These are phyloP conservation scores for Actinopyga echinites DNA, from an alignment of 53 echinoderm and acorn worm species.

Conservation along the genomic window DNA sequence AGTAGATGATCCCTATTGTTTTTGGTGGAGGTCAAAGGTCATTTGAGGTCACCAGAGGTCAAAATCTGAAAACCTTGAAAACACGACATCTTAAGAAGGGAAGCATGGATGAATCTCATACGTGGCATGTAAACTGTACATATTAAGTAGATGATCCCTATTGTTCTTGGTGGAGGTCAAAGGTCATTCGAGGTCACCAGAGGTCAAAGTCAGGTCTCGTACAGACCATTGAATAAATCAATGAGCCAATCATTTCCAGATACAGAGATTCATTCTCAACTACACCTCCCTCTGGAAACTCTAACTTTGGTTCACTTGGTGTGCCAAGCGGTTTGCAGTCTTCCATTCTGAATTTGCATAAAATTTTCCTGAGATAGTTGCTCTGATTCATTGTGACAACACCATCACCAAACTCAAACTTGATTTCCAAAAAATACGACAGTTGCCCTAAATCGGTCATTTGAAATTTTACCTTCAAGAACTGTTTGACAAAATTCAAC, in stretches of 20 bases:
- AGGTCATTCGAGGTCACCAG: no score
- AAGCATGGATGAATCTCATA: no score
- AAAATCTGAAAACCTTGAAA: no score
- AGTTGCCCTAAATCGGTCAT: constrained; percentile 7
- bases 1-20: no score
- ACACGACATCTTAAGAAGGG: no score
- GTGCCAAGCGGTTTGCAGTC: background rate
- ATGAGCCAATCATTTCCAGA: constrained; percentile 31
- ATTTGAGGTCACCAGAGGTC: no score
- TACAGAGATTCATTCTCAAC: constrained; percentile 18
- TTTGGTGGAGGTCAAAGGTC: no score
- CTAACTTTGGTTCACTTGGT: constrained; percentile 13
- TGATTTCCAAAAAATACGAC: background rate
- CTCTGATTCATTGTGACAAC: constrained; percentile 3
- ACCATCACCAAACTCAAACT: constrained; percentile 1
- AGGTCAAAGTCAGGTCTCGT: constrained; percentile 57
- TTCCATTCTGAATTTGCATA: constrained; percentile 6
- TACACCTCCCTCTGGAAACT: background rate
- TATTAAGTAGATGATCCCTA: no score
- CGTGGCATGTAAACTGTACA: no score
- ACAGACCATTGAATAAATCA: constrained; percentile 33
- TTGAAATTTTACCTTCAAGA: constrained; percentile 1
- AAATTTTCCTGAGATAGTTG: constrained; percentile 9
- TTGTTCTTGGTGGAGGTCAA: no score
- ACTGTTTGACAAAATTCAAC: constrained; percentile 6